Percentiles rank a stretch among this genome's conserved stretches.
Conservation (phyloP, 2,113 vertebrate genomes). For the Notechis scutatus region DNA sequence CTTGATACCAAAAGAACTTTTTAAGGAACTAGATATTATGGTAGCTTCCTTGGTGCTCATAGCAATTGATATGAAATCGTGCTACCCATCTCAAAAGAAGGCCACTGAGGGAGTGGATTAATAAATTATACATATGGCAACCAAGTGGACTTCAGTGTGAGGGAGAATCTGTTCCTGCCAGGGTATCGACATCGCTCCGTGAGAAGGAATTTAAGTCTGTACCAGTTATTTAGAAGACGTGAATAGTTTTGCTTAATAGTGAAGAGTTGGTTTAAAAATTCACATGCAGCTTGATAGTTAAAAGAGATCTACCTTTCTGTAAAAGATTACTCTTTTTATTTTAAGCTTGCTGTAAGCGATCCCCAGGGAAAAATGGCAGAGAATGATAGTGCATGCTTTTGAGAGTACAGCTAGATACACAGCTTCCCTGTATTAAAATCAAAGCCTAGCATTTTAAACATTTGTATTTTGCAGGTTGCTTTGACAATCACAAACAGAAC, state of each 20-base stretch:
- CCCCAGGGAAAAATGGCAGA: not conserved
- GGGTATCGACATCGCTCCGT: not conserved
- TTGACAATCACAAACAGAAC: conserved; percentile 32
- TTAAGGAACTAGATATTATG: not conserved
- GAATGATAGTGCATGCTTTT: conserved; percentile 22
- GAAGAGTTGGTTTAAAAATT: conserved; percentile 23
- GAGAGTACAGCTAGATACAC: conserved; percentile 36
- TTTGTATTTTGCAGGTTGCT: conserved; percentile 33
- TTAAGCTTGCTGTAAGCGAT: conserved; percentile 16
- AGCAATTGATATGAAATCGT: not conserved
- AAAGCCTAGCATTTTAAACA: conserved; percentile 36
- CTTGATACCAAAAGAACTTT: not conserved
- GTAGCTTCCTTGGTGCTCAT: not conserved
- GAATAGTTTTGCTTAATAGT: not conserved
- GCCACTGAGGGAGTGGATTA: not conserved
- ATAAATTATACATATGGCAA: not conserved
- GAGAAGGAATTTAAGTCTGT: not conserved
- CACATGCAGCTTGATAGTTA: conserved; percentile 21
- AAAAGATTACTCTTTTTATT: not conserved
- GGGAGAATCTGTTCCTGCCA: not conserved
- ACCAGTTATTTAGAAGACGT: not conserved
- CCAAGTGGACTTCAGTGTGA: not conserved
- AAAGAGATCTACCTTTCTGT: not conserved
- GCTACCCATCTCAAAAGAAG: too few species aligned
- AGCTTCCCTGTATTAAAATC: conserved; percentile 36